Evolutionary conservation across 2,797 vertebrate species (phyloP), one percentile per base, ranked within the genome.

Genomic region (Sebastes melanostomus): DNA sequence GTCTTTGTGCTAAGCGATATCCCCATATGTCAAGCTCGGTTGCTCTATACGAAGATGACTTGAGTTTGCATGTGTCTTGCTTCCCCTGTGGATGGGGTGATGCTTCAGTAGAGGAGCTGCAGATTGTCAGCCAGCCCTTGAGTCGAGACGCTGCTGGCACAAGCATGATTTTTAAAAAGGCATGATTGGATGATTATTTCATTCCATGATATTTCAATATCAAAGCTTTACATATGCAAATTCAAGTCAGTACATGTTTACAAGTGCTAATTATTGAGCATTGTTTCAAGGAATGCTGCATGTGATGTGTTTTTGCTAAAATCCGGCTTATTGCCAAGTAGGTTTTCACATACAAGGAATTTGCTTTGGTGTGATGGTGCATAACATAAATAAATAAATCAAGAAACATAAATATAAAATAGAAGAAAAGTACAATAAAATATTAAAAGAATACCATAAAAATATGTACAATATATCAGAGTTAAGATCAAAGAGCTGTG

Each of bases 11-110:
- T 20, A 34, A 79, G 81, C 22, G n/a, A 36, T 78, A 82, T 92
- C 82, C 77, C 56, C 72, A 87, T 82, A 85, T 77, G 82, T 84
- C 88, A 90, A 72, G 24, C 78, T 74, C 2, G 9, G n/a, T 61
- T 79, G 68, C 81, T 62, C 52, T 59, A 74, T 69, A 70, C 1
- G 24, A 76, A 30, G 66, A 81, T 34, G 70, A 62, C 46, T 42
- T 29, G 80, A 74, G 65, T 81, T 88, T 76, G 62, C 73, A 83
- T 84, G 67, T 81, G 77, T 73, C 60, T 32, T 30, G 24, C n/a
- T 52, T 80, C 18, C 50, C 69, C 54, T 59, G 29, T 67, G 63
- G 72, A 72, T 55, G 58, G 8, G 36, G 34, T 32, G 25, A 77
- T 32, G 61, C 56, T 59, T 76, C 65, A 72, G 55, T 24, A 8